These are phyloP conservation scores for Torymus aiolomorphi DNA, from an alignment of 2,888 invertebrate species.

Conservation along the genomic window DNA sequence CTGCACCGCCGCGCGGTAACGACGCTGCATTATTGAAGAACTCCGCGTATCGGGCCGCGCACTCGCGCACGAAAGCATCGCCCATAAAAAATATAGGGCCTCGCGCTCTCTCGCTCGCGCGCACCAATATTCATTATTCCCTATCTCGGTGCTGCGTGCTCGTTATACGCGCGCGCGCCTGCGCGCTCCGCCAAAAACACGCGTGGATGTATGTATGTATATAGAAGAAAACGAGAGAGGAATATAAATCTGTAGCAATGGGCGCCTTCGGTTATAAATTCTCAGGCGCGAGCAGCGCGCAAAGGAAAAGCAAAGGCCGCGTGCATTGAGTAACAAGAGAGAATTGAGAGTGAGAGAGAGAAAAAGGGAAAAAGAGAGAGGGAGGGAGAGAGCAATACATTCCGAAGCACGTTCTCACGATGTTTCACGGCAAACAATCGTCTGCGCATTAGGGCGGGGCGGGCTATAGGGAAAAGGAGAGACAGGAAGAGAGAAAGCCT, in stretches of 20 bases:
- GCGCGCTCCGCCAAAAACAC: too few species aligned
- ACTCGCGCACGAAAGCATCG: neutral
- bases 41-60: neutral
- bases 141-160: too few species aligned
- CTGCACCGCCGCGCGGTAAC: neutral
- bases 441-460: constrained; percentile 35
- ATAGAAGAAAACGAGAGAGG: constrained; percentile 18
- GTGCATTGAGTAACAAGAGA: neutral
- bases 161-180: too few species aligned
- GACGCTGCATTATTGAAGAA: constrained; percentile 13
- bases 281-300: neutral
- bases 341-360: neutral
- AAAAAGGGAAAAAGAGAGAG: neutral
- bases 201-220: too few species aligned
- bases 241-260: constrained; percentile 41
- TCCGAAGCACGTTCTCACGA: constrained; percentile 43
- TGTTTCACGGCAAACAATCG: constrained; percentile 51
- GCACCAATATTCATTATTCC: too few species aligned
- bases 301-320: constrained; percentile 1
- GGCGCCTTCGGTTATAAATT: constrained; percentile 50
- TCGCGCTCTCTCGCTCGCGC: too few species aligned
- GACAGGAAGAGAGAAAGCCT: neutral
- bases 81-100: neutral
- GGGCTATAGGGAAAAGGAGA: neutral
- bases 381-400: constrained; percentile 21